Conservation (phyloP, 2,888 invertebrate species). For the Amphipoea lucens region DNA sequence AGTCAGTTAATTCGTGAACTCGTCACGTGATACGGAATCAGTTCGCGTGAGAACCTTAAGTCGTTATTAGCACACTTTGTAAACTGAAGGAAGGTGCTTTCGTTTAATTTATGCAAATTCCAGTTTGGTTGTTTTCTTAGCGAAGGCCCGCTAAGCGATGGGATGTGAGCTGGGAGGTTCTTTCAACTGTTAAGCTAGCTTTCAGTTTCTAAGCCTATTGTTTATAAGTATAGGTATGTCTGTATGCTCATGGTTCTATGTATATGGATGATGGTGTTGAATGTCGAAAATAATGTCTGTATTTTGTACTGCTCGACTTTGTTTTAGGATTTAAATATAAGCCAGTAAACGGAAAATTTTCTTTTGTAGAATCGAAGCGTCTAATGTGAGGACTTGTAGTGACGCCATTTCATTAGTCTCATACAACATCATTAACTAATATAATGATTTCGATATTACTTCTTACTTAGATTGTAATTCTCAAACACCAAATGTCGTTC, state of each 20-base stretch:
- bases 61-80: conserved; percentile 84
- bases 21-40: conserved; percentile 78
- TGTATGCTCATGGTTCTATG: neutral
- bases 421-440: neutral
- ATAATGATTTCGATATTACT: neutral
- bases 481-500: neutral
- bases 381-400: neutral
- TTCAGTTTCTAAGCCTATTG: conserved; percentile 51
- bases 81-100: conserved; percentile 81
- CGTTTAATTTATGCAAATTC: conserved; percentile 87
- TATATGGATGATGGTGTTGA: conserved; percentile 10
- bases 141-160: conserved; percentile 74
- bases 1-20: conserved; percentile 59
- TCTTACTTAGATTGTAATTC: neutral
- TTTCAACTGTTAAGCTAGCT: conserved; percentile 66
- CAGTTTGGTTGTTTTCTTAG: conserved; percentile 86
- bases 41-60: conserved; percentile 82
- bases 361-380: neutral
- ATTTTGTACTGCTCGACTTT: neutral
- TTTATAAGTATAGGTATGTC: conserved; percentile 10
- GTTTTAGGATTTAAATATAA: neutral
- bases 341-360: no score
- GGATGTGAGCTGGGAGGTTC: conserved; percentile 72
- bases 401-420: neutral
- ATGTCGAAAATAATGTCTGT: conserved; percentile 12